Evolutionary conservation across 2,113 vertebrate genomes (phyloP), one percentile per base, ranked within the genome.

Genomic region (Neodon shergylaensis): DNA sequence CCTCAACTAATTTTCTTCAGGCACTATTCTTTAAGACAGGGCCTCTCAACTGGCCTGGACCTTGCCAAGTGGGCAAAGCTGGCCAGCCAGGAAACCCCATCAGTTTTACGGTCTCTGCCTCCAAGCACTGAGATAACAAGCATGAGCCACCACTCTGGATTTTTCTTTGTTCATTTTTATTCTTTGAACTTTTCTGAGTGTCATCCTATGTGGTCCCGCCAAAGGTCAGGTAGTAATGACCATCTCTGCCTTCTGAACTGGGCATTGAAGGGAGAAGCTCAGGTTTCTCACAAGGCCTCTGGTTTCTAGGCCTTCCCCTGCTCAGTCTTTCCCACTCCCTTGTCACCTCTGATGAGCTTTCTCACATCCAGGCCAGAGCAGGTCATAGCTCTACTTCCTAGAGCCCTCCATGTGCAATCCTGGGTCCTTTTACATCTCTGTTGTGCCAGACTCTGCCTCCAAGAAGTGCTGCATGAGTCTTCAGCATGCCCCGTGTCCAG

Each of bases 101-200:
- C 17, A 49, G 17, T 52, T 66, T 86, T 21, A 36, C 1, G 33
- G 31, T 7, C 84, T 87, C 65, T 52, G 47, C 65, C 44, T 52
- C 84, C 33, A 68, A 28, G 84, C 13, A 1, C 21, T 72, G 44
- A n/a, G 44, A 39, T 72, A 26, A n/a, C 10, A n/a, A n/a, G 33
- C 65, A 70, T 36, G 3, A n/a, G 21, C 66, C 10, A 68, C 42
- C 12, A 24, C 14, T 49, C 65, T 68, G 31, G 10, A 2, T 13
- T 49, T 49, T 42, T 44, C 63, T 76, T 68, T 85, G 86, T 63
- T 82, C 17, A 17, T 94, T 92, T 95, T 76, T 85, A 49, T 54
- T 47, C 33, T 54, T 39, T 82, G 88, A 58, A 79, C 5, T 73
- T 93, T 65, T 58, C 77, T 74, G 39, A 52, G 63, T 68, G 72